These are phyloP conservation scores for Amblyjoppa proteus DNA, from an alignment of 2,888 invertebrate species.

Conservation along the genomic window DNA sequence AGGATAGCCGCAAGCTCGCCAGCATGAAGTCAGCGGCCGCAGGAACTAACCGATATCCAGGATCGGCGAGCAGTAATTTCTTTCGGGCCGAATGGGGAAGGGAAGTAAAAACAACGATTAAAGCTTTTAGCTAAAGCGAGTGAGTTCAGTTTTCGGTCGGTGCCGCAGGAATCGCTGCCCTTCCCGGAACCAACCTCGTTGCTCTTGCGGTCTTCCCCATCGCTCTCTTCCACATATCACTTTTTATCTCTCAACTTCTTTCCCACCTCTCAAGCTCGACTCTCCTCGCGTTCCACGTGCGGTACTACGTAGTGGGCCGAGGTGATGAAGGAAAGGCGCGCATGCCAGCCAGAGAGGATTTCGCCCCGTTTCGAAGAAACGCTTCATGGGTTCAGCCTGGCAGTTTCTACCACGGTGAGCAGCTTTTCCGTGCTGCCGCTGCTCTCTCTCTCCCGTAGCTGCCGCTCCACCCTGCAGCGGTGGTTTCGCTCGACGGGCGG, in stretches of 20 bases:
- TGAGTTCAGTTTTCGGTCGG: slow-evolving; percentile 59
- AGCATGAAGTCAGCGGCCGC: slow-evolving; percentile 65
- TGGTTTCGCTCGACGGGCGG: slow-evolving; percentile 67
- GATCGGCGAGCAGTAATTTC: slow-evolving; percentile 72
- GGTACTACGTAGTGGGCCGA: slow-evolving; percentile 37
- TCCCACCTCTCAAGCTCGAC: slow-evolving; percentile 57
- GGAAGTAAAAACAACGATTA: slow-evolving; percentile 76
- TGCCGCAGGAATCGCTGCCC: slow-evolving; percentile 24
- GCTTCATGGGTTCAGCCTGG: slow-evolving; percentile 73
- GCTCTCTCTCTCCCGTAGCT: slow-evolving; percentile 62
- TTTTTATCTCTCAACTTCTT: slow-evolving; percentile 63
- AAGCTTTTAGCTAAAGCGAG: slow-evolving; percentile 76
- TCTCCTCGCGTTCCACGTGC: slow-evolving; percentile 53
- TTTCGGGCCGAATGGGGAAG: slow-evolving; percentile 69
- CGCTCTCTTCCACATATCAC: slow-evolving; percentile 51
- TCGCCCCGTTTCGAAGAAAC: slow-evolving; percentile 73
- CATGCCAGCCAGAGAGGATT: slow-evolving; percentile 36
- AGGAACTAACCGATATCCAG: slow-evolving; percentile 13
- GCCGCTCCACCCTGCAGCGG: slow-evolving; percentile 69
- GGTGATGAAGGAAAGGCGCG: slow-evolving; percentile 48
- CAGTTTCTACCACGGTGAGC: slow-evolving; percentile 77
- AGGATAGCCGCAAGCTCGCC: slow-evolving; percentile 64
- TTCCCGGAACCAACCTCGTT: slow-evolving; percentile 44
- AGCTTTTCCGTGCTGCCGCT: slow-evolving; percentile 69
- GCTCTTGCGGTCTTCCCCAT: slow-evolving; percentile 26